Conservation (phyloP, 2,113 vertebrate species). For the Vulpes ferrilata region DNA sequence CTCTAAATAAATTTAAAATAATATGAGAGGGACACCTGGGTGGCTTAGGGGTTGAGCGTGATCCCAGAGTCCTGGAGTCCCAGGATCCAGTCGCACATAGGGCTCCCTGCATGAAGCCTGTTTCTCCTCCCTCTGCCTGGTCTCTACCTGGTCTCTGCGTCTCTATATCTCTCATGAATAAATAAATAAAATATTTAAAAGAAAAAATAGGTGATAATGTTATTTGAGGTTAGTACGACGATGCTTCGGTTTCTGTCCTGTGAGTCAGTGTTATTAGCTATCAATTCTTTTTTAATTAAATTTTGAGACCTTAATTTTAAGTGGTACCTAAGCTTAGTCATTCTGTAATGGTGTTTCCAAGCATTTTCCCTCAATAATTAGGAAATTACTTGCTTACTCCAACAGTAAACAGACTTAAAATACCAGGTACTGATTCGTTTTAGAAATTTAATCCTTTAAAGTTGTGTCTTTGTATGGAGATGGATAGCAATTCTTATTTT, state of each 20-base stretch:
- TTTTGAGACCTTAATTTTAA: constrained; percentile 24
- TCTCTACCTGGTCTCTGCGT: too few relatives aligned
- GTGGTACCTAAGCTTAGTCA: not conserved
- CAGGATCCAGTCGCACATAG: too few relatives aligned
- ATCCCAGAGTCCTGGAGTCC: too few relatives aligned
- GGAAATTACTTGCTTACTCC: not conserved
- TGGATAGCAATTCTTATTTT: not conserved
- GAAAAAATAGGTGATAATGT: not conserved
- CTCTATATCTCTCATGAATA: too few relatives aligned
- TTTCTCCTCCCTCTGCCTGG: too few relatives aligned
- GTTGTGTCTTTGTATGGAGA: not conserved
- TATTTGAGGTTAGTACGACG: not conserved
- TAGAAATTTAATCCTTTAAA: not conserved
- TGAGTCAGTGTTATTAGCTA: not conserved
- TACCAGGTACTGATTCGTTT: not conserved
- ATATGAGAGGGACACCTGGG: not conserved
- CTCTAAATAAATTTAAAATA: constrained; percentile 47
- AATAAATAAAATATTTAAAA: too few relatives aligned
- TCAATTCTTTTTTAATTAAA: constrained; percentile 6
- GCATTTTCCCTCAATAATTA: constrained; percentile 22
- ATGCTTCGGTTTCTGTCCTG: not conserved
- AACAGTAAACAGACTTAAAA: not conserved
- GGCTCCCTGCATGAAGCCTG: too few relatives aligned
- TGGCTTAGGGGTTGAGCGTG: too few relatives aligned
- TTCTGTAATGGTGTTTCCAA: not conserved